These are phyloP conservation scores for Zaprionus kolodkinae DNA, from an alignment of 1,140 invertebrate species.

Conservation along the genomic window DNA sequence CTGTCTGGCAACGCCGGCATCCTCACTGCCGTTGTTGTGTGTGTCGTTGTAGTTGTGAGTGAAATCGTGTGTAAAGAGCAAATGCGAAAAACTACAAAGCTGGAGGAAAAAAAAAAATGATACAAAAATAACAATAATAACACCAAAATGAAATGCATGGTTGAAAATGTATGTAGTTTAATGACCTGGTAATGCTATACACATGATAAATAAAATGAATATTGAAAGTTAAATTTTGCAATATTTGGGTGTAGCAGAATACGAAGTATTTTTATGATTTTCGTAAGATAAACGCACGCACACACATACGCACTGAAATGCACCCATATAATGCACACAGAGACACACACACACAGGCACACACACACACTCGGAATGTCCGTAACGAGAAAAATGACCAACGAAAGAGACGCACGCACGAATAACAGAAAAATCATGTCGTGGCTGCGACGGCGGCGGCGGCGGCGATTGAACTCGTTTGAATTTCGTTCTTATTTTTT, in stretches of 20 bases:
- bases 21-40: constrained; percentile 43
- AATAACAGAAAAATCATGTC: constrained; percentile 36
- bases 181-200: constrained; percentile 44
- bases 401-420: constrained; percentile 36
- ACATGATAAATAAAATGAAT: constrained; percentile 5
- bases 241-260: constrained; percentile 24
- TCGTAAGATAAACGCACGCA: constrained; percentile 27
- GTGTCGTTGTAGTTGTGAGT: constrained; percentile 51
- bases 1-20: constrained; percentile 60
- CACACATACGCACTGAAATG: constrained; percentile 14
- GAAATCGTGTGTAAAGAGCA: constrained; percentile 69
- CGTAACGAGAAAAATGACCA: constrained; percentile 64
- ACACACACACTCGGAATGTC: constrained; percentile 19
- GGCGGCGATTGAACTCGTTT: constrained; percentile 72
- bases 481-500: constrained; percentile 55
- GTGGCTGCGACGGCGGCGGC: constrained; percentile 12
- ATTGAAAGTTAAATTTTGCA: constrained; percentile 32
- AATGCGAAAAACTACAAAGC: constrained; percentile 49
- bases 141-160: constrained; percentile 38
- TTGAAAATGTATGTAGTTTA: constrained; percentile 53
- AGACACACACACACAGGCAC: not conserved
- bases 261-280: constrained; percentile 29
- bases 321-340: constrained; percentile 31
- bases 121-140: constrained; percentile 53
- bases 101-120: constrained; percentile 39